Percentiles rank a stretch among this genome's conserved stretches.
These are phyloP conservation scores for Odocoileus hemionus DNA, from an alignment of 2,113 vertebrate species.

Conservation along the genomic window DNA sequence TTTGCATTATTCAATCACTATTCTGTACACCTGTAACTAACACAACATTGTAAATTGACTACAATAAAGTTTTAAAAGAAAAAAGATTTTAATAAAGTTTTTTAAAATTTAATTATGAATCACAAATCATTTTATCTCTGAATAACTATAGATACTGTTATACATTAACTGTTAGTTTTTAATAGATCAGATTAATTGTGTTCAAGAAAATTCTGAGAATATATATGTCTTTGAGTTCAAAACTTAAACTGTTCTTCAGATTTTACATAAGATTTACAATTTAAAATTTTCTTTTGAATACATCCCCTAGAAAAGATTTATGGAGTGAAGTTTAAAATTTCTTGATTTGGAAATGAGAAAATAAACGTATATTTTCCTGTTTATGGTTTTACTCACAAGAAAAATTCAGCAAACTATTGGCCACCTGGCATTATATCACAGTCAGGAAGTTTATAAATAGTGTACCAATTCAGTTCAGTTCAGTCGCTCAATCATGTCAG, in stretches of 20 bases:
- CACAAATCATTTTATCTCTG: neutral
- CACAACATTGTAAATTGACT: neutral
- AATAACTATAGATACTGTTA: neutral
- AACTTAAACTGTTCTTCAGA: neutral
- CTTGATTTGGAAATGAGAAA: neutral
- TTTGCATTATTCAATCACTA: neutral
- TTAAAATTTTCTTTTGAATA: neutral
- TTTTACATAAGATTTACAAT: neutral
- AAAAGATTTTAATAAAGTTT: neutral
- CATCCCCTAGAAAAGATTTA: neutral
- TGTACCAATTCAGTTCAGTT: neutral
- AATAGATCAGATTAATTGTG: neutral
- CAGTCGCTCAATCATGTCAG: neutral
- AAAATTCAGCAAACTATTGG: neutral
- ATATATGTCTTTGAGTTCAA: neutral
- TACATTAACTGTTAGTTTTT: neutral
- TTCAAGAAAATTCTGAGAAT: neutral
- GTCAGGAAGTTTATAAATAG: neutral
- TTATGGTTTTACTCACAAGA: neutral
- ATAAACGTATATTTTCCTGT: neutral
- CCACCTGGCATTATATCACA: neutral
- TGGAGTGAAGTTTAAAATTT: neutral
- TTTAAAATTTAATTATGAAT: neutral
- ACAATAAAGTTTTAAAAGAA: neutral
- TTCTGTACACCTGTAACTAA: neutral